phyloP scores from a whole-genome alignment of 2,888 invertebrate species.

The Rhyacophila evoluta region DNA sequence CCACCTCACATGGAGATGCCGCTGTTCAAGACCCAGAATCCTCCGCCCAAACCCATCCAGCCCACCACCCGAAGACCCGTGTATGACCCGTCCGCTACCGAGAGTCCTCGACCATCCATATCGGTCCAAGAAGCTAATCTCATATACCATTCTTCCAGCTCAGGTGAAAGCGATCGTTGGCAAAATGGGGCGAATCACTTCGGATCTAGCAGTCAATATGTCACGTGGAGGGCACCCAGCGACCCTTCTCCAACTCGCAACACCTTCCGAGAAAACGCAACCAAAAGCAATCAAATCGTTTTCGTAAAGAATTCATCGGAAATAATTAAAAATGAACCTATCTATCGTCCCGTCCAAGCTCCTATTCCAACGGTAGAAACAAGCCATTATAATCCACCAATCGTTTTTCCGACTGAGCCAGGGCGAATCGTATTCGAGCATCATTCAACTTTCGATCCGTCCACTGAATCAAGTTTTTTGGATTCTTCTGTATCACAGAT shows the following conservation, averaged over 20 bases:
- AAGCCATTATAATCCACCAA: constrained; percentile 35
- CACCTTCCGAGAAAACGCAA: constrained; percentile 53
- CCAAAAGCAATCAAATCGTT: constrained; percentile 42
- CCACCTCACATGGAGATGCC: constrained; percentile 61
- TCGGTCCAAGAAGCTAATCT: constrained; percentile 75
- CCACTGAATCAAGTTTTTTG: background rate
- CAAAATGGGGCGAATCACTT: constrained; percentile 57
- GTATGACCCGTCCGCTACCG: constrained; percentile 46
- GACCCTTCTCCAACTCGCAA: constrained; percentile 53
- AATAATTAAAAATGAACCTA: background rate
- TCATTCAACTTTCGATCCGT: constrained; percentile 47
- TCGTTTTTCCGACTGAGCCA: constrained; percentile 53
- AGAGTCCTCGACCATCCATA: constrained; percentile 59
- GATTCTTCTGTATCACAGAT: background rate
- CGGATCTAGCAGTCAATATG: constrained; percentile 58
- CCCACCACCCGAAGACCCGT: constrained; percentile 56
- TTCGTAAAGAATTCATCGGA: constrained; percentile 48
- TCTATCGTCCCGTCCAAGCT: background rate
- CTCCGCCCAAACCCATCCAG: constrained; percentile 54
- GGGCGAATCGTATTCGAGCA: constrained; percentile 54
- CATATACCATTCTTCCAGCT: constrained; percentile 74
- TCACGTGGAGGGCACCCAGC: constrained; percentile 59
- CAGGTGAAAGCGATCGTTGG: constrained; percentile 65
- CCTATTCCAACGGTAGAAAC: background rate
- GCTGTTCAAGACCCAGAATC: constrained; percentile 59